Evolutionary conservation across 2,113 vertebrate species (phyloP).

Genomic region (Nicator chloris): DNA sequence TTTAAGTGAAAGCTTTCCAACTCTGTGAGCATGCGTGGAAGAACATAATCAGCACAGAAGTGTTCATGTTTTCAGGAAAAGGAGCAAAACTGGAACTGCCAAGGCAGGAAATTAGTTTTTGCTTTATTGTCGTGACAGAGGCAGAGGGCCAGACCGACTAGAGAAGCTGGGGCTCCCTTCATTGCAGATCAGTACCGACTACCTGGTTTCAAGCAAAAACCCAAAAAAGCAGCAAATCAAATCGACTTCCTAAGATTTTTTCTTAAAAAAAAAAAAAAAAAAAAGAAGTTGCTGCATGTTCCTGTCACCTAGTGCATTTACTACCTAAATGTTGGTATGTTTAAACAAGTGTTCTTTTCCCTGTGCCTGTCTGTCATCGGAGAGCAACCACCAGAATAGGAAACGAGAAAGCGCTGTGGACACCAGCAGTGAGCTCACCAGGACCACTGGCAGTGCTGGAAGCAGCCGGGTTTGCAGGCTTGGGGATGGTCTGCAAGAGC

Average conservation of each 20-base stretch:
- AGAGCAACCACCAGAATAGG: neutral
- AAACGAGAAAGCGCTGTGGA: neutral
- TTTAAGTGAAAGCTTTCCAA: neutral
- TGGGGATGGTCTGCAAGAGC: neutral
- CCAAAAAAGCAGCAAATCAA: neutral
- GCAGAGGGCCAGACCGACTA: neutral
- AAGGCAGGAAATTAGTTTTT: neutral
- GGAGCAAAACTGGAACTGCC: neutral
- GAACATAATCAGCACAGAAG: neutral
- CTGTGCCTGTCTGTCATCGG: neutral
- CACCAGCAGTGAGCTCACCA: neutral
- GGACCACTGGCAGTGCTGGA: neutral
- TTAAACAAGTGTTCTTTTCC: neutral
- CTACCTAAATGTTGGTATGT: neutral
- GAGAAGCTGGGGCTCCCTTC: neutral
- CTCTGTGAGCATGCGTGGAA: neutral
- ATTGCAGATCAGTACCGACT: neutral
- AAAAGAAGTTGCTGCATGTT: neutral
- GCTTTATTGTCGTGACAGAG: neutral
- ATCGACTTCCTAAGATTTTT: neutral
- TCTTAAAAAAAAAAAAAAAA: neutral
- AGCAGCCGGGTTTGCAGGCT: neutral
- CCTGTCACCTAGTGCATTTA: neutral
- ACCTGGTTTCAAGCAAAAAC: neutral
- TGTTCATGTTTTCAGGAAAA: neutral